These are phyloP conservation scores for Nyctibius bracteatus DNA, from an alignment of 2,113 vertebrate genomes.

Conservation along the genomic window DNA sequence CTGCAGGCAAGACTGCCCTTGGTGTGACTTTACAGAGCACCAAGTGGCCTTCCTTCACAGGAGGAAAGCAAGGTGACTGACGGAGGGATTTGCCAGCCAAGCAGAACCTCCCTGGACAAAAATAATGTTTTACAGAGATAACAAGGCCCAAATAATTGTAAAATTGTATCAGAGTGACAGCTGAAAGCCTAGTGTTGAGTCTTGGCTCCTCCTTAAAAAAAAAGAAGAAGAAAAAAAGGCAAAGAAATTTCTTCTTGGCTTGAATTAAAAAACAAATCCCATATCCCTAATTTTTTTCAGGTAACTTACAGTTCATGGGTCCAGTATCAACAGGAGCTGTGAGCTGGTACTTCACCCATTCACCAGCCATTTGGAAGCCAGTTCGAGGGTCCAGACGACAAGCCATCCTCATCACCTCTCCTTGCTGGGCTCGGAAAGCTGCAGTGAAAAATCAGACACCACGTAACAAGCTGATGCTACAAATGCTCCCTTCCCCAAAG, in stretches of 20 bases:
- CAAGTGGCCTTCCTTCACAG: not conserved
- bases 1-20: not conserved
- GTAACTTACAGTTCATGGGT: conserved; percentile 78
- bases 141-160: not conserved
- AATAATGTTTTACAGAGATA: not conserved
- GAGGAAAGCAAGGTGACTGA: not conserved
- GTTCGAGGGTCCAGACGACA: conserved; percentile 88
- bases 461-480: not conserved
- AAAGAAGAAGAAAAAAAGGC: not conserved
- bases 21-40: not conserved
- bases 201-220: not conserved
- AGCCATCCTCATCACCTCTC: conserved; percentile 84
- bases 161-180: not conserved
- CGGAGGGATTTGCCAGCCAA: not conserved
- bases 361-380: conserved; percentile 88
- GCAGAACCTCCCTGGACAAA: not conserved
- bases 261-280: not conserved
- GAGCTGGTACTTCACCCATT: conserved; percentile 89
- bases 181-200: not conserved
- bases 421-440: conserved; percentile 91
- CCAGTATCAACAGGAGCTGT: conserved; percentile 79
- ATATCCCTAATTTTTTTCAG: not conserved
- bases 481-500: not conserved
- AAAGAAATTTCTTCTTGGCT: not conserved
- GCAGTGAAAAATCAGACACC: conserved; percentile 1